Evolutionary conservation across 1,140 invertebrate species (phyloP), one percentile per base, ranked within the genome.

Genomic region (Venustaconcha ellipsiformis): DNA sequence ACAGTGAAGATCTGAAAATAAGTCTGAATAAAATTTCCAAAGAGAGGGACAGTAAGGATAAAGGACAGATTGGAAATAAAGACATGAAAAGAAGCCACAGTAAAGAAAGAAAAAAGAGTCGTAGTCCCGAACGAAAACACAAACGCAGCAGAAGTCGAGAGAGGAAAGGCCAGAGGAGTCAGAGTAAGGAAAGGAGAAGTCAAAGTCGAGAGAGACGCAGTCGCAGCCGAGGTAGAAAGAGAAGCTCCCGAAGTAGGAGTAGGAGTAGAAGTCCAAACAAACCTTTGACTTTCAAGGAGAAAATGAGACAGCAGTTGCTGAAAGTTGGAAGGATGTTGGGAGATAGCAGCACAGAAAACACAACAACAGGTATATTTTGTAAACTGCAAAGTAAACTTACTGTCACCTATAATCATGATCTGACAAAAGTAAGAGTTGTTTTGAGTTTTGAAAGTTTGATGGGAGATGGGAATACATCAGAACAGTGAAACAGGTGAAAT

Each of bases 271-370:
- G 57, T 30, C 56, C 62, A 57, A 70, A 73, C 17, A 81, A 84
- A 63, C 83, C 80, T 58, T 63, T 84, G 67, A 86, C 82, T 1
- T 88, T 87, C 57, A 87, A 87, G 70, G 87, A 87, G 62, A 79
- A 87, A 70, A 85, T 87, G 84, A 86, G 83, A 64, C 82, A 85
- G 69, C 76, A 83, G 65, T 64, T 84, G 5, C 67, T 87, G 6
- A 81, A 85, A 75, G 82, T 82, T n/a, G 82, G 82, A 56, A 84
- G 85, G 72, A 74, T 86, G 68, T 74, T 80, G 68, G 76, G 67
- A 67, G 76, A 70, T 20, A 59, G 58, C 15, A 63, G 67, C 8
- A 70, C 69, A 67, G 70, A 67, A 14, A 64, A 26, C 18, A 64
- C 63, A 67, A 55, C 23, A 26, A 69, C 62, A 20, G 72, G 20